These are phyloP conservation scores for Drosophila parabipectinata DNA, from an alignment of 1,140 invertebrate genomes.

Conservation along the genomic window DNA sequence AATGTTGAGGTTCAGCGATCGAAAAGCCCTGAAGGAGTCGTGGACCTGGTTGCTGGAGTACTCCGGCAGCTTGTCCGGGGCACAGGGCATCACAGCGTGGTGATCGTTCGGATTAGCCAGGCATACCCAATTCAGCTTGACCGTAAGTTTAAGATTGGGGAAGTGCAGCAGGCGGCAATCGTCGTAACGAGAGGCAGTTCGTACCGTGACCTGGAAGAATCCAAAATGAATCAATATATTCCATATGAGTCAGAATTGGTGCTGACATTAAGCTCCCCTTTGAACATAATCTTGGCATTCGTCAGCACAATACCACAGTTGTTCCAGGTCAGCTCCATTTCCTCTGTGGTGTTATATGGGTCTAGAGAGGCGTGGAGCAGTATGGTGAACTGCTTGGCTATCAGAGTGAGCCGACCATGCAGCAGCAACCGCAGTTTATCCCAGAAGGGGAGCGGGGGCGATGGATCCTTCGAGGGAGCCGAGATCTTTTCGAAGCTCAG, in stretches of 20 bases:
- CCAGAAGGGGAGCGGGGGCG: slow-evolving; percentile 97
- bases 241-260: background rate
- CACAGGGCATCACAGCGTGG: slow-evolving; percentile 97
- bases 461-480: slow-evolving; percentile 95
- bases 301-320: slow-evolving; percentile 97
- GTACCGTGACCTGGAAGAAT: slow-evolving; percentile 87
- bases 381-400: slow-evolving; percentile 93
- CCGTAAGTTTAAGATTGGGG: slow-evolving; percentile 93
- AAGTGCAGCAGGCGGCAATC: slow-evolving; percentile 96
- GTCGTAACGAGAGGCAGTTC: slow-evolving; percentile 99
- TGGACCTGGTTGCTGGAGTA: slow-evolving; percentile 97
- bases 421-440: slow-evolving; percentile 97
- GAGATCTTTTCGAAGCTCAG: slow-evolving; percentile 95
- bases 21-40: slow-evolving; percentile 95
- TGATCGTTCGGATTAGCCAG: slow-evolving; percentile 97
- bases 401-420: slow-evolving; percentile 96
- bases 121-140: slow-evolving; percentile 96
- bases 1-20: slow-evolving; percentile 96
- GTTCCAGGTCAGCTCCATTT: slow-evolving; percentile 98
- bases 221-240: slow-evolving; percentile 69
- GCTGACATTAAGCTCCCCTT: slow-evolving; percentile 90
- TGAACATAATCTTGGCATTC: slow-evolving; percentile 94
- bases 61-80: slow-evolving; percentile 97
- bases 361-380: slow-evolving; percentile 97
- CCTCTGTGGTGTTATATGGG: slow-evolving; percentile 99